These are phyloP conservation scores for Hemiscyllium ocellatum DNA, from an alignment of 2,113 vertebrate genomes.

Conservation along the genomic window DNA sequence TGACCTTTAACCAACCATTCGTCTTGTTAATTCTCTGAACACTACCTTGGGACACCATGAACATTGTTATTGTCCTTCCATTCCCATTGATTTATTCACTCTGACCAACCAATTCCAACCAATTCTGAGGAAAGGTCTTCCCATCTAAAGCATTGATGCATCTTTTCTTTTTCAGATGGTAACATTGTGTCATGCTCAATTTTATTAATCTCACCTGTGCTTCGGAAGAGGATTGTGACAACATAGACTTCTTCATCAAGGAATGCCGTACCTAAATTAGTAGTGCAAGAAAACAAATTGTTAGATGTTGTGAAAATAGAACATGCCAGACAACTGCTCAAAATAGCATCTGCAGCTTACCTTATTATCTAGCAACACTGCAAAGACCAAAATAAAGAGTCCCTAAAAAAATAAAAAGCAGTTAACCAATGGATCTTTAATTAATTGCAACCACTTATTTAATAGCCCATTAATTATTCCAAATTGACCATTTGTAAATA, in stretches of 20 bases:
- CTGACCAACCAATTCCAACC: background rate
- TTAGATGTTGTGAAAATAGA: background rate
- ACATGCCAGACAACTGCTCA: background rate
- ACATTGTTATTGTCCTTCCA: background rate
- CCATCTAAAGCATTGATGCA: background rate
- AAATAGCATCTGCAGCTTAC: slow-evolving; percentile 45
- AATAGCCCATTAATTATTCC: background rate
- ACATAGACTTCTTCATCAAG: background rate
- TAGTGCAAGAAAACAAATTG: background rate
- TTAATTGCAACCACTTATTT: background rate
- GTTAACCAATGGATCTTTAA: slow-evolving; percentile 3
- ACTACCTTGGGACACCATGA: background rate
- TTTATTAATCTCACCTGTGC: background rate
- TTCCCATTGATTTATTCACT: background rate
- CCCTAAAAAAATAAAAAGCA: slow-evolving; percentile 51
- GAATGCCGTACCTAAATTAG: background rate
- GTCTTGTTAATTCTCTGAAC: background rate
- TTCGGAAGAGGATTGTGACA: background rate
- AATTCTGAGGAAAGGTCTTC: background rate
- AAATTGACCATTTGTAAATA: background rate
- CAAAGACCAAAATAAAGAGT: slow-evolving; percentile 67
- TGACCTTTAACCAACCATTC: background rate
- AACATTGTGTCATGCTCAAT: no score
- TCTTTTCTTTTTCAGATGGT: background rate
- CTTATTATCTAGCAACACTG: slow-evolving; percentile 61